Conservation (phyloP, 2,797 vertebrate species). For the Meriones psammophilus region DNA sequence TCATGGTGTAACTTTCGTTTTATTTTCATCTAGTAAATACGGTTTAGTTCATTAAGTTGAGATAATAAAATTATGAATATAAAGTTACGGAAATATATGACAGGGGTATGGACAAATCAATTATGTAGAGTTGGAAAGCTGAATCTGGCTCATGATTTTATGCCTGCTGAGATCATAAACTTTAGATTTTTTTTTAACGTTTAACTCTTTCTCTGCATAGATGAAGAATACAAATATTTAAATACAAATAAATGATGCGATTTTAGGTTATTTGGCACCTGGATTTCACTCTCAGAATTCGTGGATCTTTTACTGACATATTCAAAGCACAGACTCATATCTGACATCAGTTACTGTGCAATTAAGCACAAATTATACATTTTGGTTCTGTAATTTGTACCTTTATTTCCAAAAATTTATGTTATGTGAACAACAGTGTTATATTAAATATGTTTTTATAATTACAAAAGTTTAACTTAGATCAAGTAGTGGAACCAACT, state of each 20-base stretch:
- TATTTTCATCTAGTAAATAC: neutral
- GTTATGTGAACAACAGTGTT: slow-evolving; percentile 63
- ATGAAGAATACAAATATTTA: slow-evolving; percentile 1
- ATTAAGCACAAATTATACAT: neutral
- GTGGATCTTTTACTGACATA: neutral
- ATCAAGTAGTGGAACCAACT: neutral
- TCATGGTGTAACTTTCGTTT: neutral
- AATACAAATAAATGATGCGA: neutral
- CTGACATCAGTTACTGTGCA: neutral
- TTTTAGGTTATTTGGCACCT: neutral
- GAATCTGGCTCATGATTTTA: neutral
- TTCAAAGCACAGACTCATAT: neutral
- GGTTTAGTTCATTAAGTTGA: neutral
- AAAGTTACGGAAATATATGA: neutral
- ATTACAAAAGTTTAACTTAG: slow-evolving; percentile 50
- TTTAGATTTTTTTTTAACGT: neutral
- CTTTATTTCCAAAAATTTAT: neutral
- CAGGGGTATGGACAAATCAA: neutral
- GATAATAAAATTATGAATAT: neutral
- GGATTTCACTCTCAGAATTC: neutral
- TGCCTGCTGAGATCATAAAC: neutral
- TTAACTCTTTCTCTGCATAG: slow-evolving; percentile 7
- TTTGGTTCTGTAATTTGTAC: neutral
- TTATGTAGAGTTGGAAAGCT: neutral
- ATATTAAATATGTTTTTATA: slow-evolving; percentile 48